A percentile compares a stretch with the other conserved stretches of the same genome.
phyloP scores from a whole-genome alignment of 2,797 vertebrate species.

The Cirrhinus molitorella region DNA sequence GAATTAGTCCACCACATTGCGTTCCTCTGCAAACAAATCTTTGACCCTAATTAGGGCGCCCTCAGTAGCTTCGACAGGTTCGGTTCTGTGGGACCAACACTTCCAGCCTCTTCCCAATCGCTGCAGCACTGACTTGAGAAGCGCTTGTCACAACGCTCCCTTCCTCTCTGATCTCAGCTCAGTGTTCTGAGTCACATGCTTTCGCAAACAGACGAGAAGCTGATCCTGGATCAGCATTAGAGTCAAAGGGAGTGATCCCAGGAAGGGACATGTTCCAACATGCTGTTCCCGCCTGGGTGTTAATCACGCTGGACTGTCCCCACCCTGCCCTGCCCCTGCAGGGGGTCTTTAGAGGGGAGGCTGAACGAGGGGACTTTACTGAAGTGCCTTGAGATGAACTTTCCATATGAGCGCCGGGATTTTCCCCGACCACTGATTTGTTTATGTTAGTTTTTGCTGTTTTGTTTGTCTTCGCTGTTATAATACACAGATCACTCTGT shows the following conservation, averaged over 20 bases:
- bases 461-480: conserved; percentile 14
- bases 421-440: conserved; percentile 26
- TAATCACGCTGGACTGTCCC: conserved; percentile 67
- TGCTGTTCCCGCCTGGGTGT: conserved; percentile 65
- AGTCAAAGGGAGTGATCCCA: conserved; percentile 1
- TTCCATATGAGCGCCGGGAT: conserved; percentile 74
- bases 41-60: conserved; percentile 55
- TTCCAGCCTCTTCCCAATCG: conserved; percentile 66
- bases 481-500: not conserved
- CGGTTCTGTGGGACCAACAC: conserved; percentile 67
- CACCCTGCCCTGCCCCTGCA: conserved; percentile 63
- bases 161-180: conserved; percentile 42
- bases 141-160: not conserved
- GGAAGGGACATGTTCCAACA: conserved; percentile 55
- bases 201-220: not conserved
- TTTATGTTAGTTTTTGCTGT: conserved; percentile 38
- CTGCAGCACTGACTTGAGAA: conserved; percentile 41
- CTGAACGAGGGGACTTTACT: conserved; percentile 44
- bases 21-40: conserved; percentile 71
- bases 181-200: not conserved
- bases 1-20: conserved; percentile 74
- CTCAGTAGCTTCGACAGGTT: conserved; percentile 65
- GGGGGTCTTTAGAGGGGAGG: conserved; percentile 51
- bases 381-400: conserved; percentile 66
- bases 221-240: conserved; percentile 45